Base-by-base conservation (phyloP, 2,888 invertebrate species). In the Lydus trimaculatus region DNA sequence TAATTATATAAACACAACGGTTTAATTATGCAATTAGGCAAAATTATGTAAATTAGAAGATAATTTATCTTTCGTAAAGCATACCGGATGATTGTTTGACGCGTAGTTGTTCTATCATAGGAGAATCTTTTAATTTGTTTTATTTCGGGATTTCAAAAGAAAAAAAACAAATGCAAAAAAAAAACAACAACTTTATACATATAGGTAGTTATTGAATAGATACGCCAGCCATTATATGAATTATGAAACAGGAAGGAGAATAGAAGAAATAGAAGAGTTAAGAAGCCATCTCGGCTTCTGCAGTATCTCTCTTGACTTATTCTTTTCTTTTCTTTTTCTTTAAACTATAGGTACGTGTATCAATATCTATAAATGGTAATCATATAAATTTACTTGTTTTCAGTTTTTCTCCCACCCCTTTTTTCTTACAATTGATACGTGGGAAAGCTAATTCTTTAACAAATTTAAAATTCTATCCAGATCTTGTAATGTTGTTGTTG, bases 401-500 rank as follows among this genome's bases (percentile, higher is more conserved):
- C 43, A 61, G 64, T 61, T 56, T 56, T 65, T 67, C 64, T 67
- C 67, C 63, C 63, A 61, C 60, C 60, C 48, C 63, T 67, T 67
- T 65, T 69, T 69, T 52, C 60, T 33, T 71, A 73, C 78, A 71
- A 78, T 75, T 76, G 77, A 79, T 79, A 79, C 77, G 78, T 80
- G 80, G 79, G 80, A 80, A 80, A 80, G 74, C 78, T 79, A 80
- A 80, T 80, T 79, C 79, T 71, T 75, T 74, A 48, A 78, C 79
- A 79, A 80, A 79, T 79, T 80, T 79, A 78, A 77, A 78, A 80
- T 79, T 79, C 80, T 78, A 75, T 73, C 64, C 78, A 31, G 64
- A 58, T 48, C 48, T 48, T 48, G 48, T 48, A 48, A 48, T 48
- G 48, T 48, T 48, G 48, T 20, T 13, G 43, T n/a, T 17, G n/a